phyloP scores from a whole-genome alignment of 1,140 invertebrate genomes.

The Cyclina sinensis region DNA sequence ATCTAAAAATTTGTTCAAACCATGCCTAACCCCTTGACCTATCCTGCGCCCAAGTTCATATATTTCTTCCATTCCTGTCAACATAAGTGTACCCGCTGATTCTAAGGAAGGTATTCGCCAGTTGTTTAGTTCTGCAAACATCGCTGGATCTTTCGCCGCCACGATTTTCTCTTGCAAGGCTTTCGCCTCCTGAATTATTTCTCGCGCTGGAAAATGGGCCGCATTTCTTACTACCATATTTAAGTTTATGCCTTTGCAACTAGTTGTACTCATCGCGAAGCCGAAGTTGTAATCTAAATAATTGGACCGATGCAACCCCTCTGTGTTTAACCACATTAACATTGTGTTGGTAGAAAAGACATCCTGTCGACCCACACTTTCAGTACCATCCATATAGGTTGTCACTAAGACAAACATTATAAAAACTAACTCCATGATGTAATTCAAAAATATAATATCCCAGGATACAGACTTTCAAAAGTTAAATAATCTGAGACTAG shows the following conservation, averaged over 20 bases:
- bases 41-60: background rate
- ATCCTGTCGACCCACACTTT: background rate
- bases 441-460: no score
- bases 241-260: conserved; percentile 5
- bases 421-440: no score
- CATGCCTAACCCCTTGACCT: background rate
- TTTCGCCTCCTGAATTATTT: background rate
- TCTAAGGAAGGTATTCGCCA: background rate
- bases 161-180: conserved; percentile 11
- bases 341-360: conserved; percentile 59
- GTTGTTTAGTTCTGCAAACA: conserved; percentile 19
- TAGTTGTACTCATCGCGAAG: background rate
- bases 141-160: background rate
- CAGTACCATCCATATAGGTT: background rate
- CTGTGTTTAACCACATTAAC: background rate
- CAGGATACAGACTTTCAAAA: no score
- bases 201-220: background rate
- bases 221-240: conserved; percentile 31
- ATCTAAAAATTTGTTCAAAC: background rate
- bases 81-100: background rate
- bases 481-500: no score
- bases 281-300: background rate
- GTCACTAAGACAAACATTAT: no score
- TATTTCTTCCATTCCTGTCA: conserved; percentile 13
- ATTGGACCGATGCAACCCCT: background rate